These are phyloP conservation scores for Torymus auratus DNA, from an alignment of 2,888 invertebrate genomes.

Conservation along the genomic window DNA sequence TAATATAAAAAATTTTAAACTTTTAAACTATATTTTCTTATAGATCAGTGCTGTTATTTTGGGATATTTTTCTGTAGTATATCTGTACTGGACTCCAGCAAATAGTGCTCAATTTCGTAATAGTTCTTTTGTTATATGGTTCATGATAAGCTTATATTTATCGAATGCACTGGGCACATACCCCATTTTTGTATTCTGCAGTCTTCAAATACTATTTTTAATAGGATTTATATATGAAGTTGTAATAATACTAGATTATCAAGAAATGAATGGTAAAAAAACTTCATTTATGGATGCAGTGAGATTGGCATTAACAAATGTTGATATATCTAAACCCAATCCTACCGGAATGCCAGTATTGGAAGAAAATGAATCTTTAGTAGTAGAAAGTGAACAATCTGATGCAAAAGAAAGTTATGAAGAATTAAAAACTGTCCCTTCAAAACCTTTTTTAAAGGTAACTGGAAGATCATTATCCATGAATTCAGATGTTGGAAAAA, in stretches of 20 bases:
- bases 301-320: conserved; percentile 68
- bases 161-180: conserved; percentile 87
- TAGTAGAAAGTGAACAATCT: conserved; percentile 23
- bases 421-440: conserved; percentile 29
- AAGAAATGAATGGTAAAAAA: conserved; percentile 76
- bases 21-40: conserved; percentile 68
- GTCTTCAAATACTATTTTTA: conserved; percentile 82
- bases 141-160: conserved; percentile 85
- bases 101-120: conserved; percentile 83
- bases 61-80: conserved; percentile 84
- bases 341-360: conserved; percentile 44
- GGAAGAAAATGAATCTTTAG: conserved; percentile 51
- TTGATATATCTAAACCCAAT: conserved; percentile 45
- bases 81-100: conserved; percentile 86
- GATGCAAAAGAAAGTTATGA: conserved; percentile 41
- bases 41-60: conserved; percentile 84
- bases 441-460: conserved; percentile 59
- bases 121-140: conserved; percentile 86
- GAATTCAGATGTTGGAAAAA: conserved; percentile 65
- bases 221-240: conserved; percentile 83
- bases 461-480: conserved; percentile 69
- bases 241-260: conserved; percentile 78
- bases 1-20: neutral
- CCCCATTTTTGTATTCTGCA: conserved; percentile 86
- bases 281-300: conserved; percentile 70